Evolutionary conservation across 1,140 invertebrate genomes (phyloP).

Genomic region (Halotydeus destructor): DNA sequence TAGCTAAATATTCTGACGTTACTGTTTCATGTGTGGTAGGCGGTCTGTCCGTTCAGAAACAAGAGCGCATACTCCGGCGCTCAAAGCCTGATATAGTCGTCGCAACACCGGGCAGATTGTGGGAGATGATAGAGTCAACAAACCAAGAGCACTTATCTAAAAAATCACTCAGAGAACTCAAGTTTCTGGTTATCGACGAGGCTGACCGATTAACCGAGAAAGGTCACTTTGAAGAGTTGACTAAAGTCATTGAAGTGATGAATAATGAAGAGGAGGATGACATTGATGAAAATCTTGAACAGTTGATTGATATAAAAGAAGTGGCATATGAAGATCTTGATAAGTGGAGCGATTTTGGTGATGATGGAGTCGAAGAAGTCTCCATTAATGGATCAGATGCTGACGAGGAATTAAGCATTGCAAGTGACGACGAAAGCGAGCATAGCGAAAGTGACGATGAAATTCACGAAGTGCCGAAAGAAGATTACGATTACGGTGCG

Average conservation of each 20-base stretch:
- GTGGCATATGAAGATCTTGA: not conserved
- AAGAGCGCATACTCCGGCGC: constrained; percentile 56
- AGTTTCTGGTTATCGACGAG: constrained; percentile 86
- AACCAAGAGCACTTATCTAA: not conserved
- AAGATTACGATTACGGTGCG: not conserved
- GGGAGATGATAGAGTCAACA: constrained; percentile 62
- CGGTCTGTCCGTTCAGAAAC: constrained; percentile 72
- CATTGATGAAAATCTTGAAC: not conserved
- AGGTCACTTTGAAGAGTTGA: constrained; percentile 84
- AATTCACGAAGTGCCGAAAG: constrained; percentile 1
- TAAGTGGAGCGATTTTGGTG: too few relatives aligned
- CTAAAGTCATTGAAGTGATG: constrained; percentile 52
- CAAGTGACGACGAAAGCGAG: too few relatives aligned
- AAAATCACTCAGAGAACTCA: constrained; percentile 23
- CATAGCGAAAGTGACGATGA: too few relatives aligned
- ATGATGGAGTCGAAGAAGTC: too few relatives aligned
- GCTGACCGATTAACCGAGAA: constrained; percentile 94
- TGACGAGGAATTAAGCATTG: too few relatives aligned
- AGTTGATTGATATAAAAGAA: not conserved
- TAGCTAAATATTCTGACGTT: constrained; percentile 56
- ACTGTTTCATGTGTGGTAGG: constrained; percentile 61
- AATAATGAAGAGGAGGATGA: too few relatives aligned
- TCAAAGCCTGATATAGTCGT: constrained; percentile 71
- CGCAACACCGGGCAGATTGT: constrained; percentile 81
- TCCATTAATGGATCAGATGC: not conserved